phyloP scores from a whole-genome alignment of 2,113 vertebrate genomes.

The Trogon surrucura region DNA sequence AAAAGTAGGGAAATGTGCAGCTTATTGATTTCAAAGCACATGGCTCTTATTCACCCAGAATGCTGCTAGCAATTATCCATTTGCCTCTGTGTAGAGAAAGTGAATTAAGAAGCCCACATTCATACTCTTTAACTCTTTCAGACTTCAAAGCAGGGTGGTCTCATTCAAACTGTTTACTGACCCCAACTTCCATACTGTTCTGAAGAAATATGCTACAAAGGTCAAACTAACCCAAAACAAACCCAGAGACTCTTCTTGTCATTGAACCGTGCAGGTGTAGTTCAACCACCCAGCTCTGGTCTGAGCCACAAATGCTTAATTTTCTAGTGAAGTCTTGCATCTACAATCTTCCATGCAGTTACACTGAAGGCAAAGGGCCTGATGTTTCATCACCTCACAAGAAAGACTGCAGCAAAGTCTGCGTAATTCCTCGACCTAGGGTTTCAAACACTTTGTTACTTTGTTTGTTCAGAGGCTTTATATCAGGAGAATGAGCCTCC shows the following conservation, averaged over 20 bases:
- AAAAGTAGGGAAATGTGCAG: neutral
- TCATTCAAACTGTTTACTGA: neutral
- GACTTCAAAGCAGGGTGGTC: neutral
- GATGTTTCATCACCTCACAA: neutral
- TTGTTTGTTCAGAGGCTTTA: neutral
- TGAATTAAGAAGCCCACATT: neutral
- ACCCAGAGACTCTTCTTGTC: neutral
- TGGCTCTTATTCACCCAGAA: neutral
- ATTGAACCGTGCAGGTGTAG: accelerated
- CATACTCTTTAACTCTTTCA: neutral
- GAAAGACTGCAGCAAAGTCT: neutral
- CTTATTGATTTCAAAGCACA: neutral
- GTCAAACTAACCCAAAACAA: neutral
- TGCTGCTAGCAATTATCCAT: neutral
- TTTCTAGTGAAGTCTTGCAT: neutral
- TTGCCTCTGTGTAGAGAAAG: neutral
- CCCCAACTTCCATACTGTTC: neutral
- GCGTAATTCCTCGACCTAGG: neutral
- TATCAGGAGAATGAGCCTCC: accelerated
- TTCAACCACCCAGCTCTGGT: neutral
- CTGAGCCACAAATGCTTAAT: neutral
- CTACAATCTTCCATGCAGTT: neutral
- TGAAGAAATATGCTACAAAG: neutral
- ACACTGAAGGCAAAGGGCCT: neutral
- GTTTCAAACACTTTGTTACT: neutral